A percentile compares a stretch with the other conserved stretches of the same genome.
Evolutionary conservation across 2,797 vertebrate genomes (phyloP).

Genomic region (Sarcophilus harrisii): DNA sequence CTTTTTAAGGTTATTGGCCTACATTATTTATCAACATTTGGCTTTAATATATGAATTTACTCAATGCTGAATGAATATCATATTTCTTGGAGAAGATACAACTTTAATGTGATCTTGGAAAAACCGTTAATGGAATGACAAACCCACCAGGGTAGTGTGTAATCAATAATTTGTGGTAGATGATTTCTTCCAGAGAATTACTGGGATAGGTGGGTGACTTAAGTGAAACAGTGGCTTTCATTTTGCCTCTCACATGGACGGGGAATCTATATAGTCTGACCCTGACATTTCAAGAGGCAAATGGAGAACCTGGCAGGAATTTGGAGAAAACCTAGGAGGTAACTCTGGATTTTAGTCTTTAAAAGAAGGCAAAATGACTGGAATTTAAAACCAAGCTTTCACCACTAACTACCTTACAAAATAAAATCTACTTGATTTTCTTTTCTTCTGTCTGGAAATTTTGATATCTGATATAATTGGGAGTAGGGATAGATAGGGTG

Average conservation of each 20-base stretch:
- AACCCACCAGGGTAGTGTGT: constrained; percentile 61
- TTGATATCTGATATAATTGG: not conserved
- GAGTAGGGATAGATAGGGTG: not conserved
- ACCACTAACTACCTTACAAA: not conserved
- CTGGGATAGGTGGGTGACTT: constrained; percentile 48
- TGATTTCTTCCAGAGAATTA: constrained; percentile 57
- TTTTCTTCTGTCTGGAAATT: not conserved
- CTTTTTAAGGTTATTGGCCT: constrained; percentile 73
- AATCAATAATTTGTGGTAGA: constrained; percentile 75
- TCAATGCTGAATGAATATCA: constrained; percentile 76
- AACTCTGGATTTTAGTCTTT: constrained; percentile 12
- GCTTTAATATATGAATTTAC: constrained; percentile 79
- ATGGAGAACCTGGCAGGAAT: not conserved
- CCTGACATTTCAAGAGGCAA: constrained; percentile 46
- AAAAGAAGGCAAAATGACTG: constrained; percentile 35
- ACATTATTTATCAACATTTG: constrained; percentile 81
- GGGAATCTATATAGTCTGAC: not conserved
- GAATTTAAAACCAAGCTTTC: not conserved
- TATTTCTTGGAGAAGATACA: constrained; percentile 74
- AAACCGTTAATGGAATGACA: constrained; percentile 76
- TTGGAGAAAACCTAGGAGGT: not conserved
- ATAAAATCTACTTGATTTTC: not conserved
- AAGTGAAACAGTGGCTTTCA: constrained; percentile 62
- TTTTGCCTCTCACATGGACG: constrained; percentile 22
- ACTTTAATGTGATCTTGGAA: constrained; percentile 74